Percentiles rank a stretch among this genome's conserved stretches.
Conservation (phyloP, 2,888 invertebrate species). For the Apoda limacodes region DNA sequence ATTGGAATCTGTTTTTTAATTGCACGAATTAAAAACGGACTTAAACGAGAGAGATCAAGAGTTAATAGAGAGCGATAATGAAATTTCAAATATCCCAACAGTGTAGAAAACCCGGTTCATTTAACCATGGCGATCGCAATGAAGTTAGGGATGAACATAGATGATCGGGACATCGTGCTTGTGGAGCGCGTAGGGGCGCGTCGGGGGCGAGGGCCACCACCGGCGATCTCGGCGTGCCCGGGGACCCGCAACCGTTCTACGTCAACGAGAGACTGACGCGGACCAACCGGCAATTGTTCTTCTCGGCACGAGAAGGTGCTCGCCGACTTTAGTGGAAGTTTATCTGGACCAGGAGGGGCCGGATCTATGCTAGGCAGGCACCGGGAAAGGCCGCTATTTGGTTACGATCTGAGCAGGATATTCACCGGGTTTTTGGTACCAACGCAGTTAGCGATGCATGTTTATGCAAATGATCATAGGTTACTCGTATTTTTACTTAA, state of each 20-base stretch:
- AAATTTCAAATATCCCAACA: conserved; percentile 1
- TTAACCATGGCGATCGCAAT: background rate
- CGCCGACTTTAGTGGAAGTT: background rate
- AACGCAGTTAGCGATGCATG: too few species aligned
- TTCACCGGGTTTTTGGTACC: too few species aligned
- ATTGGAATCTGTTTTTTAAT: too few species aligned
- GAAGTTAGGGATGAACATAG: conserved; percentile 4
- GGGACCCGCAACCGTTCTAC: conserved; percentile 6
- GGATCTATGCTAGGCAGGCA: conserved; percentile 1
- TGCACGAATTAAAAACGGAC: too few species aligned
- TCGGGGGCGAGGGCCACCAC: conserved; percentile 4
- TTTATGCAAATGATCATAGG: too few species aligned
- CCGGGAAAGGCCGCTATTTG: too few species aligned
- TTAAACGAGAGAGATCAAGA: too few species aligned
- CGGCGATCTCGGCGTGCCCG: conserved; percentile 7
- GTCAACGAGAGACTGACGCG: conserved; percentile 16
- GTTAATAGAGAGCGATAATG: conserved; percentile 3
- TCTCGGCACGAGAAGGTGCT: conserved; percentile 5
- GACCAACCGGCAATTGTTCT: conserved; percentile 13
- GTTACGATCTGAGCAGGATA: too few species aligned
- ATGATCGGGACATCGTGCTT: conserved; percentile 5
- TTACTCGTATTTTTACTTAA: too few species aligned
- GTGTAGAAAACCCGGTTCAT: conserved; percentile 3
- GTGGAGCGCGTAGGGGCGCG: conserved; percentile 5
- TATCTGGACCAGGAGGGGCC: conserved; percentile 1